Conservation (phyloP, 2,888 invertebrate species). For the Platynereis dumerilii region DNA sequence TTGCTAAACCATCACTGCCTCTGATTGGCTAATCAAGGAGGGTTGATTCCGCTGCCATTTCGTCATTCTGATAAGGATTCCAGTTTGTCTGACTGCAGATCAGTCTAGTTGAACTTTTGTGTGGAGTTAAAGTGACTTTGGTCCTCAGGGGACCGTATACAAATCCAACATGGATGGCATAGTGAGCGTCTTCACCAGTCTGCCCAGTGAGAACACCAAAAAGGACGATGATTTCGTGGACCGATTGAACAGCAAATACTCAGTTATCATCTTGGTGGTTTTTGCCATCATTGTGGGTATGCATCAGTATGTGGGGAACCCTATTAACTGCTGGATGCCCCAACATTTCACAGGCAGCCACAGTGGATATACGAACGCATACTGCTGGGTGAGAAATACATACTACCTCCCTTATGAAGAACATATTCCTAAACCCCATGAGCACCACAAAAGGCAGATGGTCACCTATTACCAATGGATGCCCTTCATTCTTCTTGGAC, state of each 20-base stretch:
- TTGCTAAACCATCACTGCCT: too few species aligned
- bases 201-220: slow-evolving; percentile 18
- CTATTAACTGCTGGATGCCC: slow-evolving; percentile 33
- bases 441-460: slow-evolving; percentile 10
- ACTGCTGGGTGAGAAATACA: slow-evolving; percentile 35
- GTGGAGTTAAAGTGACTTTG: too few species aligned
- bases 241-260: slow-evolving; percentile 28
- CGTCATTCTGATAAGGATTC: too few species aligned
- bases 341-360: slow-evolving; percentile 31
- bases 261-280: slow-evolving; percentile 27
- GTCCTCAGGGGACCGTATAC: not conserved
- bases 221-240: slow-evolving; percentile 32
- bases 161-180: slow-evolving; percentile 16
- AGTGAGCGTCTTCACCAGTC: slow-evolving; percentile 16
- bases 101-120: too few species aligned
- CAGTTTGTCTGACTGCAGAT: too few species aligned
- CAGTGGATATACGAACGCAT: slow-evolving; percentile 23
- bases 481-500: slow-evolving; percentile 45
- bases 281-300: slow-evolving; percentile 24
- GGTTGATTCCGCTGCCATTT: too few species aligned
- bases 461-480: slow-evolving; percentile 44
- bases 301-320: slow-evolving; percentile 26
- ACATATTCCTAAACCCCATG: slow-evolving; percentile 14
- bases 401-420: slow-evolving; percentile 24
- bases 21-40: too few species aligned